A percentile compares a stretch with the other conserved stretches of the same genome.
Evolutionary conservation across 2,888 invertebrate species (phyloP).

Genomic region (Lampropteryx suffumata): DNA sequence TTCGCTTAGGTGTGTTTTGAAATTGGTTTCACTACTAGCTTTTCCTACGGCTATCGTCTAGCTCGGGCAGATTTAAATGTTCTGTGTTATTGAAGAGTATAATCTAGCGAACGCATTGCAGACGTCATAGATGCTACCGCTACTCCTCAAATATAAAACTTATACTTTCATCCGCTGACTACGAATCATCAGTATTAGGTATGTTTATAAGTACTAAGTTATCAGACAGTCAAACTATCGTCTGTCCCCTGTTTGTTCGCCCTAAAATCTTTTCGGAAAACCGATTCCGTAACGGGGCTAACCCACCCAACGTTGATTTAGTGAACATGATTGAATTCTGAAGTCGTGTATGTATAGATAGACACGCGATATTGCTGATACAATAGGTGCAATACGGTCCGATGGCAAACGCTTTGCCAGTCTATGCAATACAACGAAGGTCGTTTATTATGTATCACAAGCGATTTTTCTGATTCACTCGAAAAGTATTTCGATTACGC

Average conservation of each 20-base stretch:
- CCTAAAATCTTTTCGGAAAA: not conserved
- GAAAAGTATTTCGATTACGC: not conserved
- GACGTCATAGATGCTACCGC: too few species aligned
- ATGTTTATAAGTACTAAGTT: too few species aligned
- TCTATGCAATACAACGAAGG: not conserved
- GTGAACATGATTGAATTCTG: not conserved
- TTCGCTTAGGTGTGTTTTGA: constrained; percentile 10
- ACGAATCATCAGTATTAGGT: too few species aligned
- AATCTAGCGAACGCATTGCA: too few species aligned
- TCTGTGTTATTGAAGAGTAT: not conserved
- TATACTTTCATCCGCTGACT: too few species aligned
- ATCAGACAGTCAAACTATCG: too few species aligned
- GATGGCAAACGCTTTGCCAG: not conserved
- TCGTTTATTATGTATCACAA: not conserved
- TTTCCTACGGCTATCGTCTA: not conserved
- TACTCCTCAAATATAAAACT: too few species aligned
- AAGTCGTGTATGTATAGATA: too few species aligned
- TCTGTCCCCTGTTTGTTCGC: not conserved
- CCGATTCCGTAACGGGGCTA: not conserved
- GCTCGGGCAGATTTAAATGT: not conserved
- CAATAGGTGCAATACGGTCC: not conserved
- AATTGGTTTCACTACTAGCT: not conserved
- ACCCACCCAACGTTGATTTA: not conserved
- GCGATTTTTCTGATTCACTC: not conserved
- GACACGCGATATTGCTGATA: not conserved